A percentile compares a stretch with the other conserved stretches of the same genome.
Conservation (phyloP, 2,888 invertebrate genomes). For the Myopa tessellatipennis region DNA sequence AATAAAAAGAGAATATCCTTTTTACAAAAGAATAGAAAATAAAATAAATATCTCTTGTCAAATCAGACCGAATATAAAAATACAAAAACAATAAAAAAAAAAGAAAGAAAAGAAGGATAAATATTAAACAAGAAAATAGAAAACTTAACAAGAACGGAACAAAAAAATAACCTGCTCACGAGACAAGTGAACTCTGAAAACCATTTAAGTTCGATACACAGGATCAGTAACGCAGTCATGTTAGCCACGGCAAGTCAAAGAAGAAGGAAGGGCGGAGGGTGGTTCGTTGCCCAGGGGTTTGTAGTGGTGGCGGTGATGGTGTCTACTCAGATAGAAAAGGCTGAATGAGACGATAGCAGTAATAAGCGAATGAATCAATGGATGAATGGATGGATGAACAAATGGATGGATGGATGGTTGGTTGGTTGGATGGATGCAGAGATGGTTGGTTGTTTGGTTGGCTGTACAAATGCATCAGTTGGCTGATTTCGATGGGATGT, state of each 20-base stretch:
- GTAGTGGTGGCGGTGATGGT: neutral
- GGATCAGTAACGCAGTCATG: neutral
- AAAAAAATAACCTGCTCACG: neutral
- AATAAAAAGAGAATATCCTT: too few species aligned
- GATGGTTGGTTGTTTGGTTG: neutral
- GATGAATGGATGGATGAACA: neutral
- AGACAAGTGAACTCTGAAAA: neutral
- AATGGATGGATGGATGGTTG: neutral
- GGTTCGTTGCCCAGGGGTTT: neutral
- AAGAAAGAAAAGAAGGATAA: neutral
- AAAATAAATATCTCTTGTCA: too few species aligned
- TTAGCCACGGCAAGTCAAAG: neutral
- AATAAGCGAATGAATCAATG: slow-evolving; percentile 5
- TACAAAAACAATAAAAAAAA: neutral
- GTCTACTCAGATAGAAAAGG: neutral
- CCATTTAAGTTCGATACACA: neutral
- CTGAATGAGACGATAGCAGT: neutral
- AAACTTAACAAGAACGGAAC: neutral
- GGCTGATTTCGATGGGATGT: neutral
- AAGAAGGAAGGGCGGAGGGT: neutral
- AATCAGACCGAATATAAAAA: too few species aligned
- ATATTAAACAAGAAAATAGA: neutral
- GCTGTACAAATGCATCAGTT: slow-evolving; percentile 16
- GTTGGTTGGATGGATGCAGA: neutral
- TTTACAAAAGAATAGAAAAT: too few species aligned